Evolutionary conservation across 2,113 vertebrate genomes (phyloP), one percentile per base, ranked within the genome.

Genomic region (Leuciscus idus): DNA sequence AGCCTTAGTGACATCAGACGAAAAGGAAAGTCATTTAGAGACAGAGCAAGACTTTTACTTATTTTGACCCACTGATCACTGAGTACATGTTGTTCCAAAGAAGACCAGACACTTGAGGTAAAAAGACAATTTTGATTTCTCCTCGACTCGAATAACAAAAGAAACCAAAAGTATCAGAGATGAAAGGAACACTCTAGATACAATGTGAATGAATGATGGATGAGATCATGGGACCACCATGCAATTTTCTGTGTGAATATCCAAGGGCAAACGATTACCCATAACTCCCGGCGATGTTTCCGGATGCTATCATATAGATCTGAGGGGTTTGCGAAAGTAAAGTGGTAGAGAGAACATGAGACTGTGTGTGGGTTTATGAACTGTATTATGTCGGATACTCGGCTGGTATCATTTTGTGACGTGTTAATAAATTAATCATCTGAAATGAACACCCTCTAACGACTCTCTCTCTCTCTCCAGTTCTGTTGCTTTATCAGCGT

Each of bases 391-490:
- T 87, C 48, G 68, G 43, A 87, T 76, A 81, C 8, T 89, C 36
- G 72, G 83, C 79, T 61, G 84, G 83, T 84, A 90, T 90, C 55
- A 57, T 57, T 57, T 57, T 90, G 84, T 90, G 89, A 90, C 92
- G 93, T 89, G 93, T 92, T 92, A 92, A 92, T 90, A 91, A 92
- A 90, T 92, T 91, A 93, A 93, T 94, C 90, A 92, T 91, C 87
- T 92, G 90, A 93, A 94, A 95, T 93, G 88, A 93, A 93, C 80
- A 86, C 83, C 68, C 84, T 87, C 90, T 89, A 90, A 70, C 66
- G 46, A 72, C 83, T 84, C 73, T 28, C 46, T 70, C 82, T 55
- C 78, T 39, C 77, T 26, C 36, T 33, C 77, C 72, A 28, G 1
- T 81, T 76, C 52, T 57, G 52, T 84, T 17, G 78, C 75, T 80